Base-by-base conservation (phyloP, 2,113 vertebrate genomes). In the Monopterus albus region DNA sequence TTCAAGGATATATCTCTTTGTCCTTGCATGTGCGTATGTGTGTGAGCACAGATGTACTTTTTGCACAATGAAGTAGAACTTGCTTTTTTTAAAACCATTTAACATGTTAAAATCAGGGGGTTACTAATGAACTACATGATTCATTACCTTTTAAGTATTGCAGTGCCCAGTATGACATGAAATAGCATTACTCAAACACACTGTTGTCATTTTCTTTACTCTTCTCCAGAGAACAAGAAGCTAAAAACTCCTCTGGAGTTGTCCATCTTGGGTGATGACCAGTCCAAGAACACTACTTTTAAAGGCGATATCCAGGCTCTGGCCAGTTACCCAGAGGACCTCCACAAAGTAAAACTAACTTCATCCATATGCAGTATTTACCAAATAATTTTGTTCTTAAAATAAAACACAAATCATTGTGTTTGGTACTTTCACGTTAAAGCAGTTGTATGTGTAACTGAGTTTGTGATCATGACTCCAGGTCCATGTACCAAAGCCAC, bases 321-420 rank as follows among this genome's bases (percentile, higher is more conserved):
- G 72, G 90, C 89, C 57, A 91, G 94, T 73, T 91, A 82, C 33
- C 33, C 59, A 28, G 91, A 91, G 35, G 91, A 95, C 33, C 74
- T 95, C 46, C 49, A 89, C 51, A 94, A 94, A 91, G 96, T 96
- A 84, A n/a, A 26, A 80, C 18, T n/a, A 1, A 51, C 38, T 38
- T 63, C 18, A 58, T 52, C 11, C n/a, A 40, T 53, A n/a, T 31
- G 7, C 13, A 6, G 7, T 20, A 23, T 63, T 72, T 58, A 43
- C 2, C 6, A 25, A 25, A 52, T 21, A 0, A n/a, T 15, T 1
- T 25, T 68, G 5, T 39, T 29, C 6, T 11, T 7, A 1, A 12
- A 52, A 20, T 15, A 17, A 42, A 60, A 8, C 33, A 28, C 13
- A 38, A 61, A 15, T 31, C 8, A 31, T 31, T 31, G 8, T 7